These are phyloP conservation scores for Cacatua alba DNA, from an alignment of 2,113 vertebrate genomes.

Conservation along the genomic window DNA sequence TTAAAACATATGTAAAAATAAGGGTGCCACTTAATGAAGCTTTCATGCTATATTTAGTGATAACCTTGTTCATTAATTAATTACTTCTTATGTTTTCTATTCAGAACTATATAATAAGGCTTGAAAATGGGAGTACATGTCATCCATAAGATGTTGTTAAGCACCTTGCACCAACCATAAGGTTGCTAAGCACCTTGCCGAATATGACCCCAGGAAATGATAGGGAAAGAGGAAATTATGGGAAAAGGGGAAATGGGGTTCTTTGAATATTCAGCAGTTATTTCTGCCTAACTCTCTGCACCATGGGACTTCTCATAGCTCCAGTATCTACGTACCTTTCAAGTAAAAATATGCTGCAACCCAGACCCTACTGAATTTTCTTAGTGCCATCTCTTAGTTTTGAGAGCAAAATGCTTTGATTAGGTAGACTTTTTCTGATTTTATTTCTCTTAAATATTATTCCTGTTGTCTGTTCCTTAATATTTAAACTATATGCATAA, in stretches of 20 bases:
- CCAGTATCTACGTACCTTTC: neutral
- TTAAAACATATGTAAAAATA: neutral
- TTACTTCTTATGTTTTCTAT: neutral
- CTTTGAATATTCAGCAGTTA: neutral
- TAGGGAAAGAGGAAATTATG: neutral
- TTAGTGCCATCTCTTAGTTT: neutral
- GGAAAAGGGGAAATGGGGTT: neutral
- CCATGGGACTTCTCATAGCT: neutral
- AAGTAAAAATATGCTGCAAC: neutral
- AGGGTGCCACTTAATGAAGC: neutral
- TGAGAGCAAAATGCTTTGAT: neutral
- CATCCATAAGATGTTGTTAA: neutral
- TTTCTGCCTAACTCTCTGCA: neutral
- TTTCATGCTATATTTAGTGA: neutral
- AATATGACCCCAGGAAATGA: neutral
- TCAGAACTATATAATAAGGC: neutral
- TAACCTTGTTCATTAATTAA: neutral
- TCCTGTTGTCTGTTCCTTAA: neutral
- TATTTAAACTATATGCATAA: neutral
- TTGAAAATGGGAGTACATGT: neutral
- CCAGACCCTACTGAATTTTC: neutral
- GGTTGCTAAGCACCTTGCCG: neutral
- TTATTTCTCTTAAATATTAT: neutral
- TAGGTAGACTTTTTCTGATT: neutral
- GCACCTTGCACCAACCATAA: neutral